Evolutionary conservation across 1,140 invertebrate genomes (phyloP).

Genomic region (Dendrolimus kikuchii): DNA sequence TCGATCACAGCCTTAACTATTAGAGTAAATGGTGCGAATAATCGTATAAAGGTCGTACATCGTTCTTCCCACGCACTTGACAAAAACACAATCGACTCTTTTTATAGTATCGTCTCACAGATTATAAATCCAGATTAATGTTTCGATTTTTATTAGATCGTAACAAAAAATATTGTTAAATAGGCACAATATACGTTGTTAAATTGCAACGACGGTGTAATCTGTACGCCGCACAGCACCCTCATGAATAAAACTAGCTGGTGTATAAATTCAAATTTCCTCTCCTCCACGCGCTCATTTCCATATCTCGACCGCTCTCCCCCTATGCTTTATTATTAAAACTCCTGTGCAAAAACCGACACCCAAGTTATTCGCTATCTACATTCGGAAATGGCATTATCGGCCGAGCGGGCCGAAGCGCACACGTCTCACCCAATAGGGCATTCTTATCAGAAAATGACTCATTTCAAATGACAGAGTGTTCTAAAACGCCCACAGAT

Average conservation of each 20-base stretch:
- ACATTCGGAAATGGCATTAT: slow-evolving; percentile 66
- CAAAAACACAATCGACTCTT: neutral
- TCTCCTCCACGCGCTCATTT: slow-evolving; percentile 67
- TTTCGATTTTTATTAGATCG: no score
- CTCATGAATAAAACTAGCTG: slow-evolving; percentile 67
- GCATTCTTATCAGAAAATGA: slow-evolving; percentile 72
- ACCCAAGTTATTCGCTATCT: slow-evolving; percentile 64
- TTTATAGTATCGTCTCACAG: neutral
- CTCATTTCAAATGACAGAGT: slow-evolving; percentile 72
- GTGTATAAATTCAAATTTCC: slow-evolving; percentile 73
- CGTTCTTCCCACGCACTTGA: neutral
- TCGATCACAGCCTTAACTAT: neutral
- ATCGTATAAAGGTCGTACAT: neutral
- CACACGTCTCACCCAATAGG: slow-evolving; percentile 69
- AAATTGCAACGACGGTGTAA: slow-evolving; percentile 30
- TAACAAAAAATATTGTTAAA: slow-evolving; percentile 15
- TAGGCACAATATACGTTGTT: slow-evolving; percentile 28
- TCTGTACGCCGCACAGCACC: slow-evolving; percentile 33
- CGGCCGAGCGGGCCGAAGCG: slow-evolving; percentile 47
- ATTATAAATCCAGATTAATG: neutral
- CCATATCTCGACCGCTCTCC: slow-evolving; percentile 60
- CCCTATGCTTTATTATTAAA: slow-evolving; percentile 67
- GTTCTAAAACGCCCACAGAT: slow-evolving; percentile 49
- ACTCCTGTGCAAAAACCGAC: slow-evolving; percentile 62
- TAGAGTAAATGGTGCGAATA: slow-evolving; percentile 1